These are phyloP conservation scores for Drosophila lacteicornis DNA, from an alignment of 1,140 invertebrate genomes.

Conservation along the genomic window DNA sequence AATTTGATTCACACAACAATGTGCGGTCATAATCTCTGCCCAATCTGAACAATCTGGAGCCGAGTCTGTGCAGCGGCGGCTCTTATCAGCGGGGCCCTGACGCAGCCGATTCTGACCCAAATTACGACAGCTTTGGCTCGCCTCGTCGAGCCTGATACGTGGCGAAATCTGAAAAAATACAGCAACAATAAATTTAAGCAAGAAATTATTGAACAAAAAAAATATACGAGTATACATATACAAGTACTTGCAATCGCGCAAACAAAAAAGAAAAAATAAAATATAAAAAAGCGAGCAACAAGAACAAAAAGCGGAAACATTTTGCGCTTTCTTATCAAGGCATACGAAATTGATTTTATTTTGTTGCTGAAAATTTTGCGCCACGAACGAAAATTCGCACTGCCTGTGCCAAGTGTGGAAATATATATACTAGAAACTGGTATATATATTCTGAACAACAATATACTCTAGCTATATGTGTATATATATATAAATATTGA, in stretches of 20 bases:
- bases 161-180: conserved; percentile 63
- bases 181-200: conserved; percentile 70
- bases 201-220: conserved; percentile 81
- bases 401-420: conserved; percentile 27
- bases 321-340: conserved; percentile 75
- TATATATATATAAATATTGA: conserved; percentile 23
- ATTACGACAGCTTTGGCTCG: conserved; percentile 61
- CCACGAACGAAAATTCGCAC: conserved; percentile 50
- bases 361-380: conserved; percentile 69
- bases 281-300: conserved; percentile 38
- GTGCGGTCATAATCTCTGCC: conserved; percentile 13
- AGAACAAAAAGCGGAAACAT: conserved; percentile 78
- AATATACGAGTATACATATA: conserved; percentile 6
- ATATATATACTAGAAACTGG: conserved; percentile 20
- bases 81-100: conserved; percentile 71
- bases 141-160: conserved; percentile 65
- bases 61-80: conserved; percentile 9
- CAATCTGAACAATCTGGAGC: conserved; percentile 36
- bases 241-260: conserved; percentile 56
- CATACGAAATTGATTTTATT: conserved; percentile 79
- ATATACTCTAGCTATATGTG: conserved; percentile 6
- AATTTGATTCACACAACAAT: conserved; percentile 51
- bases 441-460: conserved; percentile 24
- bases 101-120: conserved; percentile 75
- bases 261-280: conserved; percentile 41